Percentiles rank a stretch among this genome's conserved stretches.
Conservation (phyloP, 1,140 invertebrate species). For the Zaprionus ghesquierei region DNA sequence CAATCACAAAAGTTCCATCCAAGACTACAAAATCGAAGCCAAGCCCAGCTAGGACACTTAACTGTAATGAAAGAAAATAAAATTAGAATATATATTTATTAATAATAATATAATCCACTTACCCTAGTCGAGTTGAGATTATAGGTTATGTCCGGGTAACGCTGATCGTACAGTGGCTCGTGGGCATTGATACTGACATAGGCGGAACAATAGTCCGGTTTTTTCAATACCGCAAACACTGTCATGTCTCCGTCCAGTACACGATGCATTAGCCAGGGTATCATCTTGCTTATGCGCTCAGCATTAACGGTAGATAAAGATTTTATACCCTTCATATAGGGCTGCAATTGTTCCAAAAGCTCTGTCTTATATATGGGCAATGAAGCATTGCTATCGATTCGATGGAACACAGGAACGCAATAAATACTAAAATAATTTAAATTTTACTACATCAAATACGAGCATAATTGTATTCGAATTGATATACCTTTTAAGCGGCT, state of each 20-base stretch:
- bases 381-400: neutral
- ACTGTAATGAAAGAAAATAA: neutral
- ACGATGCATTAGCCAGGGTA: conserved; percentile 2
- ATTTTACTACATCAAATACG: neutral
- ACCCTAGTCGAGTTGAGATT: conserved; percentile 6
- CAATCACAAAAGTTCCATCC: conserved; percentile 32
- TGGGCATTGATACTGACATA: conserved; percentile 32
- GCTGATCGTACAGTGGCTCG: conserved; percentile 44
- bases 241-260: neutral
- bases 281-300: neutral
- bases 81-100: neutral
- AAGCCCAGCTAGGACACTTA: conserved; percentile 23
- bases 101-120: neutral
- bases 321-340: neutral
- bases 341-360: neutral
- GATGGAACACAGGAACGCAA: conserved; percentile 36
- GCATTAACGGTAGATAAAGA: neutral
- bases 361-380: conserved; percentile 28
- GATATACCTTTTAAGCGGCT: conserved; percentile 23
- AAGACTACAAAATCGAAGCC: conserved; percentile 37
- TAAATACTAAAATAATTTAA: conserved; percentile 11
- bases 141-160: neutral
- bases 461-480: neutral
- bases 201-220: neutral
- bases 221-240: neutral